Evolutionary conservation across 2,888 invertebrate species (phyloP).

Genomic region (Lasioglossum malachurum): DNA sequence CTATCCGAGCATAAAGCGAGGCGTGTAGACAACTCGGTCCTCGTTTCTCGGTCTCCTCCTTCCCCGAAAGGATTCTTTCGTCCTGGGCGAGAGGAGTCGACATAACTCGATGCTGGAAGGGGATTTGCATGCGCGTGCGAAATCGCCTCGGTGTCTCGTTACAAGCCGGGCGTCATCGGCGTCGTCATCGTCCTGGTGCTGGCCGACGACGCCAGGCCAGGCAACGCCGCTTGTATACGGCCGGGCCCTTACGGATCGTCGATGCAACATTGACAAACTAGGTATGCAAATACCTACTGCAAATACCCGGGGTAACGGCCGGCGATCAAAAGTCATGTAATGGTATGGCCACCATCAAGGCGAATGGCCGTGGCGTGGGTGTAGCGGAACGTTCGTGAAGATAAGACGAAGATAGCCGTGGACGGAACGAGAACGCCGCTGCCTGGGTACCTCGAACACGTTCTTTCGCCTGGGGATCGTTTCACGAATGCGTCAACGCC

Average conservation of each 20-base stretch:
- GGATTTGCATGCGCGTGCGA: constrained; percentile 68
- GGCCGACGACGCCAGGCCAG: not conserved
- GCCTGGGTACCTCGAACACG: constrained; percentile 31
- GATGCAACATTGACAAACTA: constrained; percentile 78
- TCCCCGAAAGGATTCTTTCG: constrained; percentile 47
- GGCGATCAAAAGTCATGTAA: constrained; percentile 82
- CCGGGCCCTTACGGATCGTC: constrained; percentile 56
- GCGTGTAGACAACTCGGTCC: constrained; percentile 48
- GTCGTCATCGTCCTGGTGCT: constrained; percentile 11
- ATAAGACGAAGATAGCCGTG: constrained; percentile 44
- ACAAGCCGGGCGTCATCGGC: constrained; percentile 44
- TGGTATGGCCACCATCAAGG: constrained; percentile 78
- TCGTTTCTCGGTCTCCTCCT: constrained; percentile 11
- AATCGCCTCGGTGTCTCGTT: constrained; percentile 68
- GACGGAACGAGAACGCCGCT: constrained; percentile 40
- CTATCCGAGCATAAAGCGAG: constrained; percentile 48
- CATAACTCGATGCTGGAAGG: constrained; percentile 57
- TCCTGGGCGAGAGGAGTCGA: constrained; percentile 40
- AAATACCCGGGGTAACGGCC: constrained; percentile 76
- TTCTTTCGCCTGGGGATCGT: constrained; percentile 48
- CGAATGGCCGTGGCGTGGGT: constrained; percentile 75
- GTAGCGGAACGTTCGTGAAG: constrained; percentile 64
- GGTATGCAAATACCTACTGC: constrained; percentile 74
- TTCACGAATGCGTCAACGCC: constrained; percentile 49
- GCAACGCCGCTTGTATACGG: not conserved